These are phyloP conservation scores for Drosophila nigricruria DNA, from an alignment of 2,888 invertebrate genomes.

Conservation along the genomic window DNA sequence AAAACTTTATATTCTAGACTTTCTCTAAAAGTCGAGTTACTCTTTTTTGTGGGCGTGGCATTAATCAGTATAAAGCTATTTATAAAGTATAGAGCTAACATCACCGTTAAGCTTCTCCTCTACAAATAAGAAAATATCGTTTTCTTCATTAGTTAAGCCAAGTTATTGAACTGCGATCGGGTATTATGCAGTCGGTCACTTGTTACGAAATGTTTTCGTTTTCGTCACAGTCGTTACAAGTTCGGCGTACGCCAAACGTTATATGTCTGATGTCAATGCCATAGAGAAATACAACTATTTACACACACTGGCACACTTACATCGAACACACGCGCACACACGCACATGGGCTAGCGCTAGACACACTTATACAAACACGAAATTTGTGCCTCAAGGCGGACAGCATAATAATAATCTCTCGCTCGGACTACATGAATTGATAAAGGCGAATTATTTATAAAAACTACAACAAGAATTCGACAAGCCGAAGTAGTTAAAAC, in stretches of 20 bases:
- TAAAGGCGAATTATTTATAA: constrained; percentile 38
- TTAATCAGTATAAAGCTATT: background rate
- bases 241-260: constrained; percentile 35
- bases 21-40: background rate
- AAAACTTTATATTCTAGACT: background rate
- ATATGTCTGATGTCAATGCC: constrained; percentile 26
- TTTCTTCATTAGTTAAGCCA: background rate
- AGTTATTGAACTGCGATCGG: background rate
- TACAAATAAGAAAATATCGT: background rate
- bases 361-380: constrained; percentile 10
- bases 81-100: background rate
- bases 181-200: constrained; percentile 6
- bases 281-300: constrained; percentile 22
- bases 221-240: constrained; percentile 30
- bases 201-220: constrained; percentile 13
- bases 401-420: constrained; percentile 44
- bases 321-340: background rate
- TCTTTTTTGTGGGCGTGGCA: background rate
- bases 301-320: constrained; percentile 17
- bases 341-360: background rate
- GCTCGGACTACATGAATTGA: constrained; percentile 31
- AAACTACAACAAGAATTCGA: constrained; percentile 28
- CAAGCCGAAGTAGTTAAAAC: constrained; percentile 40
- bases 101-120: background rate
- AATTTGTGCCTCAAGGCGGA: constrained; percentile 33